Conservation (phyloP, 1,140 invertebrate species). For the Orchestia grillus region DNA sequence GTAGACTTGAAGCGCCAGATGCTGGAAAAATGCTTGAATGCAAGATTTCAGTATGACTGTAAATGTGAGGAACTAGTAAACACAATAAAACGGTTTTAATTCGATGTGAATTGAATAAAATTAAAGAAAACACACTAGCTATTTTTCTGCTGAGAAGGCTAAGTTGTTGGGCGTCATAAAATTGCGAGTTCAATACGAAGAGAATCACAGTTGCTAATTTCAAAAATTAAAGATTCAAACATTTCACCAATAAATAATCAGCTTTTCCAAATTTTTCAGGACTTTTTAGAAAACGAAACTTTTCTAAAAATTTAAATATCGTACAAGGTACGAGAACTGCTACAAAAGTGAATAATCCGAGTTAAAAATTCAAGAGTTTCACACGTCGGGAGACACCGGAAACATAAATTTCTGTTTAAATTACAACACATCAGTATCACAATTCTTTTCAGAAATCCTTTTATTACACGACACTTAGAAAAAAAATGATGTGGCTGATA, state of each 20-base stretch:
- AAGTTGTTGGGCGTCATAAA: no score
- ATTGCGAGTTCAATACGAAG: no score
- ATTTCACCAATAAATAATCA: background rate
- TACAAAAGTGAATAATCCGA: background rate
- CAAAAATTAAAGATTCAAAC: background rate
- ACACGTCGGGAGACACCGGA: background rate
- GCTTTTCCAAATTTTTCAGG: background rate
- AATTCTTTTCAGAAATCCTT: background rate
- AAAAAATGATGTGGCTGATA: background rate
- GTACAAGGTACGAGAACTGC: background rate
- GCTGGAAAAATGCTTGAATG: background rate
- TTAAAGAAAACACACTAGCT: background rate
- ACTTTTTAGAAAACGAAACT: background rate
- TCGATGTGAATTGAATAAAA: background rate
- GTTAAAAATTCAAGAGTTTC: background rate
- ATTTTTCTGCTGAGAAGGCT: background rate
- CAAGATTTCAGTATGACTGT: background rate
- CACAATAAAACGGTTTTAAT: background rate
- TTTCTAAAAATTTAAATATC: background rate
- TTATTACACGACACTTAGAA: background rate
- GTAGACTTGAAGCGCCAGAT: background rate
- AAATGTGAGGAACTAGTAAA: background rate
- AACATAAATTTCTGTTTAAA: background rate
- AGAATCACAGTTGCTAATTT: background rate
- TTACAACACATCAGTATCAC: background rate